Evolutionary conservation across 2,113 vertebrate species (phyloP), one percentile per base, ranked within the genome.

Genomic region (Rhynchopsitta pachyrhyncha): DNA sequence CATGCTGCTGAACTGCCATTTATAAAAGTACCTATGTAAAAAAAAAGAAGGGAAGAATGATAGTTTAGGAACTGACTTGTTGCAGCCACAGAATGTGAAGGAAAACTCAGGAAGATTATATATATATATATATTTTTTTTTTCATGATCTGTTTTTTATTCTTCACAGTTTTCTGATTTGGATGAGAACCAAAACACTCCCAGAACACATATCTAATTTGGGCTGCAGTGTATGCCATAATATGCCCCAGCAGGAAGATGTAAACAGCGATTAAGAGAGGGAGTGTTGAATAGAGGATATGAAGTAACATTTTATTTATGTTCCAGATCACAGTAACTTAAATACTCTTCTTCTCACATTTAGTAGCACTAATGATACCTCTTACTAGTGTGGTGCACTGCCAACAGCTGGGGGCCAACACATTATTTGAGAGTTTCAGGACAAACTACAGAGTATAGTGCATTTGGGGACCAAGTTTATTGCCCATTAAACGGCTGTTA

Each of bases 221-320:
- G 37, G n/a, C 37, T 22, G 22, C 17, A 49, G 37, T 13, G 18
- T 46, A 69, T 18, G 42, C 74, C 50, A 39, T 52, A 63, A 37
- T 49, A 50, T 6, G 18, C 46, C 88, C 50, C 88, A 86, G 79
- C 35, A 77, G 83, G 76, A 76, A 74, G 81, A 87, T 29, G 25
- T 70, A 93, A 95, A 83, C 24, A 13, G 42, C 42, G 46, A 52
- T 25, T 57, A n/a, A 73, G 82, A 68, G n/a, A 82, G 35, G n/a
- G 52, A 63, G 22, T 4, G 60, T 22, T 71, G 76, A 92, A 52
- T 2, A 86, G 60, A 92, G 77, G 33, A 60, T 78, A 64, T 24
- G 50, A 89, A 94, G 20, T 80, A 80, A 80, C 31, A 66, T n/a
- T 57, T 85, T 92, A 31, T 95, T 93, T 93, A 46, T 59, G 53